These are phyloP conservation scores for Microplitis demolitor DNA, from an alignment of 1,140 invertebrate genomes.

Conservation along the genomic window DNA sequence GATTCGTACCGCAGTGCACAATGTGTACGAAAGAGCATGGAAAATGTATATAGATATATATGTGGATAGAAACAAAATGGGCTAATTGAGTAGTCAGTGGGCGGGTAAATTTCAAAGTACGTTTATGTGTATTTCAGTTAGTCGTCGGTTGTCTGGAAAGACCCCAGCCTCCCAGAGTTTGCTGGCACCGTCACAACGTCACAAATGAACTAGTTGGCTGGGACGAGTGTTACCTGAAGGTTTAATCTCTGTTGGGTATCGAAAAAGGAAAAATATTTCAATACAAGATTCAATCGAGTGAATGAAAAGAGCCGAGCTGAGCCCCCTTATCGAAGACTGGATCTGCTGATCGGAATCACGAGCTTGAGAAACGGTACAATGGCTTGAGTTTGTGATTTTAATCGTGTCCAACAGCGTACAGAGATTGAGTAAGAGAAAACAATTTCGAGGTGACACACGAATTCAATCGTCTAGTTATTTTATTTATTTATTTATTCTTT, in stretches of 20 bases:
- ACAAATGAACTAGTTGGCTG: too few species aligned
- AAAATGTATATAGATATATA: conserved; percentile 20
- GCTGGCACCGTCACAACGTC: too few species aligned
- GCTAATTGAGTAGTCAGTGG: conserved; percentile 37
- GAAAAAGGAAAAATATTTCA: too few species aligned
- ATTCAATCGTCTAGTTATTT: conserved; percentile 18
- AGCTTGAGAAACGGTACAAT: neutral
- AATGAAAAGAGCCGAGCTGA: neutral
- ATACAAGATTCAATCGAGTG: neutral
- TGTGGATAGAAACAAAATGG: conserved; percentile 10
- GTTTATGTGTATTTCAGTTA: conserved; percentile 22
- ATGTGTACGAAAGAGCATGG: conserved; percentile 31
- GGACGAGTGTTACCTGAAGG: too few species aligned
- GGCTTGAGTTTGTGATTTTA: neutral
- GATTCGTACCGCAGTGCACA: conserved; percentile 34
- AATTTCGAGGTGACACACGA: conserved; percentile 2
- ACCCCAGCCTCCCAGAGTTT: too few species aligned
- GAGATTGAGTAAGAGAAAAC: neutral
- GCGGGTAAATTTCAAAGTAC: conserved; percentile 16
- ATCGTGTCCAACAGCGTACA: neutral
- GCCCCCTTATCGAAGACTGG: too few species aligned
- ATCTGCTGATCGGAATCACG: neutral
- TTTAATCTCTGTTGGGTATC: too few species aligned
- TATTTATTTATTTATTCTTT: neutral
- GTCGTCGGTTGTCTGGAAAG: neutral